Evolutionary conservation across 1,140 invertebrate species (phyloP).

Genomic region (Drosophila miranda): DNA sequence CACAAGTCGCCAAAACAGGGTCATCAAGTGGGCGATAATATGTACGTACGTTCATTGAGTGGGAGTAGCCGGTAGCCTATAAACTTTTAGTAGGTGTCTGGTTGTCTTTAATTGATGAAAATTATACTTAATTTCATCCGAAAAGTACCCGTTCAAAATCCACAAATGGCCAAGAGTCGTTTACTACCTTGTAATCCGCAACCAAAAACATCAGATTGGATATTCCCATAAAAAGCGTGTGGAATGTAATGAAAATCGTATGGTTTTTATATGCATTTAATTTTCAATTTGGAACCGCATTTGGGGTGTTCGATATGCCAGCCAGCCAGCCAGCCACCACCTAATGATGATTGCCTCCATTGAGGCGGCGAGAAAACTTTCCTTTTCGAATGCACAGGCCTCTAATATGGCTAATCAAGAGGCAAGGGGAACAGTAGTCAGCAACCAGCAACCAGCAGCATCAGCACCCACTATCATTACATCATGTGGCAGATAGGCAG

Average conservation of each 20-base stretch:
- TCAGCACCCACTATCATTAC: conserved; percentile 52
- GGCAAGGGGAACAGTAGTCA: no score
- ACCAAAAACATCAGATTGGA: conserved; percentile 1
- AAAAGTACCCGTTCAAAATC: neutral
- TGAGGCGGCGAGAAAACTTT: conserved; percentile 26
- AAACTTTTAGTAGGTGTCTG: no score
- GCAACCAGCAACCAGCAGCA: conserved; percentile 37
- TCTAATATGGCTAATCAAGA: conserved; percentile 6
- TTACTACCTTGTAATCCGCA: conserved; percentile 23
- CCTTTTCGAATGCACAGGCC: conserved; percentile 6
- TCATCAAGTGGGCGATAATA: neutral
- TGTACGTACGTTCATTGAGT: neutral
- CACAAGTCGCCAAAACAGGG: conserved; percentile 7
- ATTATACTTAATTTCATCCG: conserved; percentile 1
- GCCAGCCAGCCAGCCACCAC: no score
- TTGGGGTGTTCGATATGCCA: no score
- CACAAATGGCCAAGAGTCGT: conserved; percentile 34
- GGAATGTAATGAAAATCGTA: conserved; percentile 36
- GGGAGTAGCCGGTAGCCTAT: neutral
- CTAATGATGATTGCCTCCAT: conserved; percentile 42
- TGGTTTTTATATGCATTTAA: conserved; percentile 43
- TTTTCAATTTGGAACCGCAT: conserved; percentile 41
- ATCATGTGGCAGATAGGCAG: conserved; percentile 24
- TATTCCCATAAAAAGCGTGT: conserved; percentile 16
- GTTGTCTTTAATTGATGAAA: conserved; percentile 20